Evolutionary conservation across 1,140 invertebrate genomes (phyloP), one percentile per base, ranked within the genome.

Genomic region (Aradophagus sp.): DNA sequence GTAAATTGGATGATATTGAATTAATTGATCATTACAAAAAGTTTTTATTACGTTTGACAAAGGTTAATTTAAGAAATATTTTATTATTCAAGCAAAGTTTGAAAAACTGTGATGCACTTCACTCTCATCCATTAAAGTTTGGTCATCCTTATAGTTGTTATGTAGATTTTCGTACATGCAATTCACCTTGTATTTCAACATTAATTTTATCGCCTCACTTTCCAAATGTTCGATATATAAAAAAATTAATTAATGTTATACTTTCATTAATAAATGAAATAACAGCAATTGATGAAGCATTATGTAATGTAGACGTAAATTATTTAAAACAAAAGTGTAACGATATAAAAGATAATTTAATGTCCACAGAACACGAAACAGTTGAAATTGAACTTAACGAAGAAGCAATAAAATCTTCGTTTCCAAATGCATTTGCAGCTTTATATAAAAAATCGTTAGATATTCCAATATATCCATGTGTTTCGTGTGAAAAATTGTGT

Each of bases 401-500:
- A 44, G 55, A 73, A 36, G 50, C 48, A 23, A 69, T 73, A 38
- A 32, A 26, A 11, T 12, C 42, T 20, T 12, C 26, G 14, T 20
- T 14, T 20, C 4, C 35, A 44, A 32, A 15, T 16, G 15, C 47
- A 13, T 44, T 61, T 32, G 26, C 19, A 10, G 13, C 15, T 12
- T 69, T 69, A 0, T 12, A 34, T 13, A 48, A 55, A 7, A 38
- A 15, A 15, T 47, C 34, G 0, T 29, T 52, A 20, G 52, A 67
- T 29, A 41, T 27, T n/a, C 32, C 47, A 10, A 31, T n/a, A 14
- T 26, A 50, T 39, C 11, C 35, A 14, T 77, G 73, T 34, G 20
- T 77, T 13, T 73, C 65, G 14, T 73, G 75, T 53, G 15, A 68
- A 26, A 47, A 69, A 61, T 48, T 77, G 6, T 70, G 45, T 80